Evolutionary conservation across 2,888 invertebrate genomes (phyloP).

Genomic region (Lottia gigantea): DNA sequence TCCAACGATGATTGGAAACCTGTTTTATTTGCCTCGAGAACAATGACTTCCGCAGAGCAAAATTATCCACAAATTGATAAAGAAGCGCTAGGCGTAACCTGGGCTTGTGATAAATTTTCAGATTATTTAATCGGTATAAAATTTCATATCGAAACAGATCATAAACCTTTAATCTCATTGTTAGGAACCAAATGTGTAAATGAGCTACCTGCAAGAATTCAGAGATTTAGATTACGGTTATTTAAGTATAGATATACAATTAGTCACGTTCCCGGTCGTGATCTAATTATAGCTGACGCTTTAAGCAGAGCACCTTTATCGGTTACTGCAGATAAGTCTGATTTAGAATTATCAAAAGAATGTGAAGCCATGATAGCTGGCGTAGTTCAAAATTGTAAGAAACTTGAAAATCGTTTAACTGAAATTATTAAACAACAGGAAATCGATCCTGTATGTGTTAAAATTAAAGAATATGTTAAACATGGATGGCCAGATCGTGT

Average conservation of each 20-base stretch:
- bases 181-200: neutral
- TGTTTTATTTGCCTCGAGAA: neutral
- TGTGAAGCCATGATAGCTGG: neutral
- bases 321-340: neutral
- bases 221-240: constrained; percentile 23
- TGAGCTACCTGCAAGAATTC: constrained; percentile 22
- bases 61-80: constrained; percentile 12
- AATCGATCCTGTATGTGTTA: neutral
- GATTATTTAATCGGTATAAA: constrained; percentile 16
- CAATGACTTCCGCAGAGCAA: neutral
- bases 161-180: constrained; percentile 7
- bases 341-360: neutral
- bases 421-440: neutral
- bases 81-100: constrained; percentile 18
- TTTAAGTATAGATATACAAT: constrained; percentile 25
- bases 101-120: constrained; percentile 21
- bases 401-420: neutral
- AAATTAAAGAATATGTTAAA: neutral
- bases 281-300: constrained; percentile 25
- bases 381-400: neutral
- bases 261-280: constrained; percentile 22
- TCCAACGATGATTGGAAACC: neutral
- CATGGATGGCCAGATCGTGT: neutral
- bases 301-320: neutral
- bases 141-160: constrained; percentile 10